These are phyloP conservation scores for Columbina picui DNA, from an alignment of 2,113 vertebrate species.

Conservation along the genomic window DNA sequence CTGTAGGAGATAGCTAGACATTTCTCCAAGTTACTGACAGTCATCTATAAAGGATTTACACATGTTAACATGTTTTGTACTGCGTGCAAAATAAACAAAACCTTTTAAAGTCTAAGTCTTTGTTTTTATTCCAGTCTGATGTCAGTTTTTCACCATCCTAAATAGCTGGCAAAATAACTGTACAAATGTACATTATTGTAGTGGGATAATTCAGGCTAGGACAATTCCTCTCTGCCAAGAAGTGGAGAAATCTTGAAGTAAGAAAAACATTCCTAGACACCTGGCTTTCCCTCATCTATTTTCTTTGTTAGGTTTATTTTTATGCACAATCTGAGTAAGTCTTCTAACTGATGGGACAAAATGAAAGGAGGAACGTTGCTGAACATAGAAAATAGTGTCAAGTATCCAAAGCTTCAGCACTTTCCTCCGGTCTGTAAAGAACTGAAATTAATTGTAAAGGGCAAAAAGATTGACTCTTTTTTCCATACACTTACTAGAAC, in stretches of 20 bases:
- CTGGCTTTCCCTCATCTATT: background rate
- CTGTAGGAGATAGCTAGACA: background rate
- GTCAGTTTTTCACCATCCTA: background rate
- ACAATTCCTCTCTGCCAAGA: background rate
- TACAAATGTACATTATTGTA: background rate
- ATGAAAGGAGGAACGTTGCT: background rate
- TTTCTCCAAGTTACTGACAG: background rate
- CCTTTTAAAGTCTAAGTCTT: background rate
- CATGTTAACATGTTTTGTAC: background rate
- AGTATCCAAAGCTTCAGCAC: background rate
- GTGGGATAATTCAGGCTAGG: background rate
- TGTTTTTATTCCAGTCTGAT: background rate
- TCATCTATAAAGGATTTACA: background rate
- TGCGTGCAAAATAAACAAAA: background rate
- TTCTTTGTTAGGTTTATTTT: background rate
- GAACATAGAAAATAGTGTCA: background rate
- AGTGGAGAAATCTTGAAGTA: background rate
- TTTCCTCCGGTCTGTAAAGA: background rate
- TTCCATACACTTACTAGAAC: background rate
- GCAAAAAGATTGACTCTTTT: slow-evolving; percentile 28
- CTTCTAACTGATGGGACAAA: background rate
- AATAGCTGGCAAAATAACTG: background rate
- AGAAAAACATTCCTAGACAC: background rate
- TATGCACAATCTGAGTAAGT: background rate
- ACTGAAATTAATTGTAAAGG: slow-evolving; percentile 45